Base-by-base conservation (phyloP, 2,888 invertebrate species). In the Campoplex nolae region DNA sequence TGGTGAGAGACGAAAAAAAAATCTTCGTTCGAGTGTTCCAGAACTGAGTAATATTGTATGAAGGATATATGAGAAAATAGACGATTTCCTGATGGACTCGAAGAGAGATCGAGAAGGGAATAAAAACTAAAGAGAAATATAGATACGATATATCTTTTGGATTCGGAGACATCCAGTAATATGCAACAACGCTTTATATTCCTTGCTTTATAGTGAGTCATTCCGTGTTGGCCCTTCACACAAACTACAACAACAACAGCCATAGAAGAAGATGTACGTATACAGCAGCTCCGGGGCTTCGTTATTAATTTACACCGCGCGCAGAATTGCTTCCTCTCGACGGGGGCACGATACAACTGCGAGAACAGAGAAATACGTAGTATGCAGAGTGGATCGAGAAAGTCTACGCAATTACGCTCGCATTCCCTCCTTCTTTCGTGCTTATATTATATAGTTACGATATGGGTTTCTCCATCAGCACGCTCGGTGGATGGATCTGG, bases 251-350 rank as follows among this genome's bases (percentile, higher is more conserved):
- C 13, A 56, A 68, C 54, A 71, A 85, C 73, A 79, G 83, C 73
- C 58, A 80, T 62, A 71, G 51, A 58, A 42, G 67, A 54, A 82
- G 65, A 68, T 67, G 28, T 54, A 51, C 54, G 45, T 45, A 42
- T 76, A 74, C 32, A 74, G 82, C 56, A 42, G 56, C 56, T 58
- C 70, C 45, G 32, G 68, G 58, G 62, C 65, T 91, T 62, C 89
- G 89, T 93, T 92, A 92, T 91, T 93, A 92, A 93, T 93, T 93
- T 92, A 92, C 88, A 88, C 91, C 88, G 87, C 88, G 88, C 89
- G 85, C 90, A 89, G 89, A 90, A 92, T 91, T 91, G 92, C 90
- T 91, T 91, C 89, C 86, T 73, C 88, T 86, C 86, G 45, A 83
- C 58, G 81, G 65, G 78, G 70, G 56, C 74, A 56, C 74, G 70